Evolutionary conservation across 1,140 invertebrate species (phyloP), one percentile per base, ranked within the genome.

Genomic region (Eubasilissa regina): DNA sequence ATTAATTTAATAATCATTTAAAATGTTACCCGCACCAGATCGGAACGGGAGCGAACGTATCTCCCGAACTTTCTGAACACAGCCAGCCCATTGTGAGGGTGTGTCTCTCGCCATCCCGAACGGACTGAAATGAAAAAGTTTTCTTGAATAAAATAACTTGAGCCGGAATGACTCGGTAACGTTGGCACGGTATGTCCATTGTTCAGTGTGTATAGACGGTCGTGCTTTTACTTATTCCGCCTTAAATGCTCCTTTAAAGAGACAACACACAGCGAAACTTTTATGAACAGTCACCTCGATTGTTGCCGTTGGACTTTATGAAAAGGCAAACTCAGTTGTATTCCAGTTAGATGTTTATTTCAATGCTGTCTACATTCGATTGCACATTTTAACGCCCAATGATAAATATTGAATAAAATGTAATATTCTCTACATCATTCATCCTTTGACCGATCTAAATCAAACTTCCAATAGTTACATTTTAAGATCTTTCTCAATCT

Each of bases 231-330:
- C 70, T 51, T 55, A 53, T 55, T 51, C 70, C 51, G 47, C n/a
- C 51, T 53, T 55, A 73, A 73, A 73, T 55, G 70, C 51, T 55
- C 51, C 70, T 73, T 73, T 73, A 73, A 73, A 73, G 70, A 73
- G 70, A 73, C 70, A 53, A 53, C 17, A 73, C 60, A 64, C 35
- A 25, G 70, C 70, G 70, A 53, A 73, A 73, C 45, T 73, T 73
- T 73, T 73, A 73, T 73, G 70, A 73, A 73, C 45, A 73, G 17
- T 43, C 53, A 64, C 60, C 60, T 64, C 60, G 35, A 25, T 21
- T 64, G 60, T 64, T 64, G 60, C 60, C 60, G n/a, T 25, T 64
- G 60, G 25, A 35, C 60, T 64, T 64, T 64, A 64, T 64, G 35
- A 64, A 64, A 13, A 64, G 10, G 19, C 19, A 64, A 58, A 64